Base-by-base conservation (phyloP, 2,888 invertebrate species). In the Endotricha flammealis region DNA sequence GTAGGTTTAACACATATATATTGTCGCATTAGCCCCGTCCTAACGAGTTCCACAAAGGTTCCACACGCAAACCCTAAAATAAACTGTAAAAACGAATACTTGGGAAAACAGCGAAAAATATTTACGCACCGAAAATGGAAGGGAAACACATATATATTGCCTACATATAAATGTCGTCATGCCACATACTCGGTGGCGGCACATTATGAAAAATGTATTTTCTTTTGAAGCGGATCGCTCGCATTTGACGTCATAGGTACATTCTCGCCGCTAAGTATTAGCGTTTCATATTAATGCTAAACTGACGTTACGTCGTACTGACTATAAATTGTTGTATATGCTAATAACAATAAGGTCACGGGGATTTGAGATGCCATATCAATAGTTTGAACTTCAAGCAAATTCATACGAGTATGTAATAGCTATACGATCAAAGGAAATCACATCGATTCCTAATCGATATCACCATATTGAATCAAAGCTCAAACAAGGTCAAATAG, bases 191-290 rank as follows among this genome's bases (percentile, higher is more conserved):
- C 46, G 42, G 38, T 10, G 10, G 17, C 12, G 1, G 51, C 53
- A 58, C 57, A 54, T 65, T 56, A 61, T 67, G 61, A 66, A 70
- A 67, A 68, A 70, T 67, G 57, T 60, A 64, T 74, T 67, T 73
- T 69, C 64, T 65, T 71, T 70, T 57, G 53, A 52, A 55, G 50
- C 56, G 56, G n/a, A 52, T 50, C 50, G 54, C 48, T 50, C 49
- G 53, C 17, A 48, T 43, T 57, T 75, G 69, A 74, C 74, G 71
- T 72, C 69, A 75, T 41, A n/a, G n/a, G n/a, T n/a, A 38, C 49
- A 50, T 53, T 60, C 51, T 46, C 41, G 48, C 31, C 46, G 46
- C 46, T 41, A 51, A 16, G 53, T 62, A 53, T 57, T 50, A 49
- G 35, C 44, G 39, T 56, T 54, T 54, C 46, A 53, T 53, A 53